Evolutionary conservation across 1,140 invertebrate species (phyloP).

Genomic region (Neocloeon triangulifer): DNA sequence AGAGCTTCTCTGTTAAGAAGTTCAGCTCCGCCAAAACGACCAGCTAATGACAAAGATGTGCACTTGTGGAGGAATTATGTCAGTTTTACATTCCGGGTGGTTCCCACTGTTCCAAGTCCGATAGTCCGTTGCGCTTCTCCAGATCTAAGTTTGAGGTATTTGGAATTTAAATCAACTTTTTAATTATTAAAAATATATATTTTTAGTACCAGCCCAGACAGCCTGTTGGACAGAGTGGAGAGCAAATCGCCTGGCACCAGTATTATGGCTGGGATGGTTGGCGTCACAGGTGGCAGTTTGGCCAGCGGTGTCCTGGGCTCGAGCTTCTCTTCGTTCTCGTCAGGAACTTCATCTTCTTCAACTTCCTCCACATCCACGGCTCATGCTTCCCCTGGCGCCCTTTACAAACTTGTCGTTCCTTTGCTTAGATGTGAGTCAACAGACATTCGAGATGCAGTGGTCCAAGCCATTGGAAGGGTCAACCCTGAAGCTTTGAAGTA

Average conservation of each 20-base stretch:
- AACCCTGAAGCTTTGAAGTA: slow-evolving; percentile 84
- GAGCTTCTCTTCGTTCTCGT: slow-evolving; percentile 5
- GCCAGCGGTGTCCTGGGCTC: neutral
- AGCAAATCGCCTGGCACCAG: slow-evolving; percentile 28
- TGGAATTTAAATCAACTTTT: neutral
- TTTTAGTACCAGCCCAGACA: slow-evolving; percentile 57
- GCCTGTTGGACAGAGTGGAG: slow-evolving; percentile 42
- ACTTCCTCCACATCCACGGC: slow-evolving; percentile 12
- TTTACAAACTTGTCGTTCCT: slow-evolving; percentile 82
- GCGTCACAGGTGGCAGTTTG: neutral
- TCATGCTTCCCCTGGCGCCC: slow-evolving; percentile 46
- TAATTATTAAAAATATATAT: slow-evolving; percentile 1
- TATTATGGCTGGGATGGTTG: too few species aligned
- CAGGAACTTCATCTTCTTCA: slow-evolving; percentile 8
- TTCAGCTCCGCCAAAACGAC: slow-evolving; percentile 54
- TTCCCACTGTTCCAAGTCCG: slow-evolving; percentile 57
- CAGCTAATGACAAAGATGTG: slow-evolving; percentile 70
- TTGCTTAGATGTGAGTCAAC: slow-evolving; percentile 70
- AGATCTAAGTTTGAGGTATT: slow-evolving; percentile 65
- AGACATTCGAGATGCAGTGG: slow-evolving; percentile 81
- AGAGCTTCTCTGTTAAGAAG: slow-evolving; percentile 72
- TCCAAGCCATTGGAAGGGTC: slow-evolving; percentile 79
- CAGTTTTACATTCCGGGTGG: slow-evolving; percentile 81
- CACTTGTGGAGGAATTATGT: slow-evolving; percentile 96
- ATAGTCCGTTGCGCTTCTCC: slow-evolving; percentile 76